Evolutionary conservation across 2,113 vertebrate genomes (phyloP), one percentile per base, ranked within the genome.

Genomic region (Gobius niger): DNA sequence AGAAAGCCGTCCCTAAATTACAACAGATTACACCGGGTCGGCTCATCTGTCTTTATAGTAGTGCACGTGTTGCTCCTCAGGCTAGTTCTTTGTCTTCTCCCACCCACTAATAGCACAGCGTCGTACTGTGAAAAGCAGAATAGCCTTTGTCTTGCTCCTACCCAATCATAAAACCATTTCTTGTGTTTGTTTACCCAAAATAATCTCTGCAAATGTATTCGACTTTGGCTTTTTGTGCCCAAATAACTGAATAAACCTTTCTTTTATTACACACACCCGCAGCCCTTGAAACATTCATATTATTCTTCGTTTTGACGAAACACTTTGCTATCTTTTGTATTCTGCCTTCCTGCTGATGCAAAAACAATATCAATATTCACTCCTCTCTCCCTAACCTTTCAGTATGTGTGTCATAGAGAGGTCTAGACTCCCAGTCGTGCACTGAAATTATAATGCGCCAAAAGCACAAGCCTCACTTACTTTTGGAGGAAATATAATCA

Each of bases 381-480:
- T 47, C 59, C 69, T 56, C 63, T 85, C 70, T 47, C 63, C 62
- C 13, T 75, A 77, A 85, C 80, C 81, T 83, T 76, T 76, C 75
- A 76, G 52, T 47, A 59, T 7, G 67, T 61, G 60, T 63, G 44
- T 46, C 24, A 68, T 61, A 11, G 61, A 47, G 47, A 77, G 34
- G 71, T 16, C 41, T 11, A 56, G 24, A 34, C 7, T 44, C 7
- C 46, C 11, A 63, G 63, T 66, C 1, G 65, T 75, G 24, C 66
- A 0, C 6, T 34, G 14, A 16, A 77, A 74, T 72, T 44, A 46
- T 64, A 65, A 66, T 76, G 51, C 66, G 62, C 53, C 75, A 4
- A 34, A 34, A 34, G 24, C 24, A 34, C 3, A 34, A 34, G 24
- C 24, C 24, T 34, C 24, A 34, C 24, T 34, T 34, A 34, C 24